Evolutionary conservation across 1,140 invertebrate species (phyloP), one percentile per base, ranked within the genome.

Genomic region (Adelges cooleyi): DNA sequence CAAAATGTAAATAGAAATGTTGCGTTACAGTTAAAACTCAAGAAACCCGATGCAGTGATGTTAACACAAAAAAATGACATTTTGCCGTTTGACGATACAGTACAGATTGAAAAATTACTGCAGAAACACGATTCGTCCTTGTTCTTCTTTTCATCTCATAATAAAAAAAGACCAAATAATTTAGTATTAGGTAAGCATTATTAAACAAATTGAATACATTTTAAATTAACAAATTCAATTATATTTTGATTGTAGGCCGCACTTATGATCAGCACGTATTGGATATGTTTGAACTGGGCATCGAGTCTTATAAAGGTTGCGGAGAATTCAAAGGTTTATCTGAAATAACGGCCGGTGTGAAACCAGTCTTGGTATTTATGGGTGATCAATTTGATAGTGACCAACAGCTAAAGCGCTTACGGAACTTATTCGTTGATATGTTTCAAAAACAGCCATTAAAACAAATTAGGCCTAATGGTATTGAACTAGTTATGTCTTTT

Each of bases 261-360:
- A 86, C 89, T 70, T 98, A 86, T 77, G 90, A 99, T 76, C 81
- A 88, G 71, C 85, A 87, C 50, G 74, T 99, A 25, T 77, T 98
- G 42, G 96, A 99, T 73, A 97, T 99, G 92, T 82, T 95, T 70
- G 96, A 99, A 79, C 81, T 99, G 67, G 90, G 91, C 20, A 80
- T 98, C 17, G 86, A 90, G 67, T 83, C 87, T 48, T 96, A 85
- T 72, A 84, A 84, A 76, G 77, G 83, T 10, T 78, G 96, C 72
- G 75, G 81, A 48, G 86, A 90, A 33, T 93, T 95, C 70, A 84
- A 88, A 72, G 81, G 80, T 54, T 67, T 67, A 42, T 81, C 84
- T 23, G 95, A 94, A 77, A 83, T 92, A 23, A 71, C 85, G 1
- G 73, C 82, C 25, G 93, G 91, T 11, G 82, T 83, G 0, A 99